phyloP scores from a whole-genome alignment of 2,113 vertebrate genomes.

The Acrocephalus arundinaceus region DNA sequence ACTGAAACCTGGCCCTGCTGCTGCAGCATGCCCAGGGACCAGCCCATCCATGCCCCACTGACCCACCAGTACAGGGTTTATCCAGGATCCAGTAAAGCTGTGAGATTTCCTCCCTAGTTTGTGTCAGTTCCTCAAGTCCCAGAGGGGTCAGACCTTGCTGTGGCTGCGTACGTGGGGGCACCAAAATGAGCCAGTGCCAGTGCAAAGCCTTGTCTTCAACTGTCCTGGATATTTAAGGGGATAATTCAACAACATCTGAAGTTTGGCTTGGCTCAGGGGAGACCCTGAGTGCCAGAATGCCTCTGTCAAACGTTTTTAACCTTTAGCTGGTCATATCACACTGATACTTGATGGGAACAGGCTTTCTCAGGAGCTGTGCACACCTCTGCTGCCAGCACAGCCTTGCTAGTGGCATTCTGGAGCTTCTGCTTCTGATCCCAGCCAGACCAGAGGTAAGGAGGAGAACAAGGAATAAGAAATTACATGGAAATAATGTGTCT shows the following conservation, averaged over 20 bases:
- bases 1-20: background rate
- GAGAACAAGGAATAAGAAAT: background rate
- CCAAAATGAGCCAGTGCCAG: fast-evolving
- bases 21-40: background rate
- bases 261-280: background rate
- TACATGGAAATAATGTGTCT: background rate
- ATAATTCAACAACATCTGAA: background rate
- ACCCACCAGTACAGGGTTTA: background rate
- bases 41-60: fast-evolving
- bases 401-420: background rate
- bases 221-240: background rate
- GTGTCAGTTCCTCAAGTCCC: background rate
- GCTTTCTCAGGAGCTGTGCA: background rate
- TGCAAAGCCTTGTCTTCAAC: background rate
- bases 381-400: background rate
- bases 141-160: background rate
- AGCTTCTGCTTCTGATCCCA: background rate
- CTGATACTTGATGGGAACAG: background rate
- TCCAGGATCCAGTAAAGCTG: background rate
- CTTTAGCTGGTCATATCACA: fast-evolving
- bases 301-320: background rate
- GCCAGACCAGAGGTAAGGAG: background rate
- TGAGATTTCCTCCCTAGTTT: background rate
- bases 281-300: background rate
- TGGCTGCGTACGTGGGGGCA: fast-evolving